phyloP scores from a whole-genome alignment of 2,113 vertebrate genomes.

The Lasiurus borealis region DNA sequence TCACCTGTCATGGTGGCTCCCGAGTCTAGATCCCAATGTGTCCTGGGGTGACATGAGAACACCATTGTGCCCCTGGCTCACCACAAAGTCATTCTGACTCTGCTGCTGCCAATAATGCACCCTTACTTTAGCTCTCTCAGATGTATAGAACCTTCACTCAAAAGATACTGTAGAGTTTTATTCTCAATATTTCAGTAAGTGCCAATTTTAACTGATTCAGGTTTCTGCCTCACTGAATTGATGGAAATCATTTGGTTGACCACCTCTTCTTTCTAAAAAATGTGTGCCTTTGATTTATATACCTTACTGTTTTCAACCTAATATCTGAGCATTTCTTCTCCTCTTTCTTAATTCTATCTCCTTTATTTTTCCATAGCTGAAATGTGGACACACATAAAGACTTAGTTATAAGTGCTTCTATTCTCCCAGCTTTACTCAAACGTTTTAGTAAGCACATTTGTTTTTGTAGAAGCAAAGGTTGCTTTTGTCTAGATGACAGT shows the following conservation, averaged over 20 bases:
- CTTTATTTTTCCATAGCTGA: neutral
- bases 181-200: neutral
- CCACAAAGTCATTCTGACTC: neutral
- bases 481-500: neutral
- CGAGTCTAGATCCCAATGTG: neutral
- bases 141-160: neutral
- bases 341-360: neutral
- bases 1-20: neutral
- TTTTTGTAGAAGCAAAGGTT: neutral
- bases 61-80: neutral
- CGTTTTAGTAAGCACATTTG: neutral
- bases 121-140: neutral
- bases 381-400: neutral
- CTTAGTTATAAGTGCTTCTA: neutral
- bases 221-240: neutral
- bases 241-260: neutral
- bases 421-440: neutral
- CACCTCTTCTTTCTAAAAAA: neutral
- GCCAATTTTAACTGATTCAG: neutral
- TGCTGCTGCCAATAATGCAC: neutral
- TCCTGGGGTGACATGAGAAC: neutral
- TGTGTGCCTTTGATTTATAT: neutral
- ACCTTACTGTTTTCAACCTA: neutral
- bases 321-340: conserved; percentile 14
- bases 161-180: neutral